phyloP scores from a whole-genome alignment of 1,140 invertebrate species.

The Ridgeia piscesae region DNA sequence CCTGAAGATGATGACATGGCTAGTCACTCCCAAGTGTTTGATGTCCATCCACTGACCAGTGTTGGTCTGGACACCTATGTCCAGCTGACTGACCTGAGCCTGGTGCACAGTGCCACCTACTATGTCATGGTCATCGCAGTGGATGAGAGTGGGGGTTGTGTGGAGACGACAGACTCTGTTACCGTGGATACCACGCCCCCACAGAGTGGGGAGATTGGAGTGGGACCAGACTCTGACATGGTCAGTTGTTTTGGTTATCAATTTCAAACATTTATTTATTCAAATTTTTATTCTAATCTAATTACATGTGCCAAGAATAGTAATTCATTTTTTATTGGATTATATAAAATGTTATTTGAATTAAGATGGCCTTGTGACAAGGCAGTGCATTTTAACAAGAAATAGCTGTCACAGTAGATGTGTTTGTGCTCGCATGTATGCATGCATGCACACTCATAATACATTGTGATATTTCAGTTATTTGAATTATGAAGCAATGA shows the following conservation, averaged over 20 bases:
- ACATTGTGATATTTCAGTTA: no score
- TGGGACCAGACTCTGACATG: slow-evolving; percentile 39
- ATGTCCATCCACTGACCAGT: slow-evolving; percentile 8
- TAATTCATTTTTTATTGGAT: no score
- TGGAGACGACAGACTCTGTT: slow-evolving; percentile 30
- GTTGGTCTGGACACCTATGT: slow-evolving; percentile 2
- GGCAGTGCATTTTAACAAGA: no score
- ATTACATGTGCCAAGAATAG: no score
- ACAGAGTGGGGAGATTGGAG: slow-evolving; percentile 29
- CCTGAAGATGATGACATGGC: neutral
- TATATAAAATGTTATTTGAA: no score
- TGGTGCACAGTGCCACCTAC: neutral
- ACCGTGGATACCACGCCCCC: slow-evolving; percentile 34
- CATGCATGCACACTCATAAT: no score
- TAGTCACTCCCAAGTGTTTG: neutral
- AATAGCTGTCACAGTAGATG: no score
- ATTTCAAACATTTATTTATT: no score
- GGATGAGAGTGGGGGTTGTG: slow-evolving; percentile 36
- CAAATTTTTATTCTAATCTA: no score
- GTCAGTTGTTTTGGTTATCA: slow-evolving; percentile 26
- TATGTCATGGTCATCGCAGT: slow-evolving; percentile 27
- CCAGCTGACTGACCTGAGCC: neutral
- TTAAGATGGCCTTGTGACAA: no score
- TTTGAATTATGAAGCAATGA: no score
- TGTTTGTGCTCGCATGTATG: no score